Conservation (phyloP, 2,888 invertebrate species). For the Drepana falcataria region DNA sequence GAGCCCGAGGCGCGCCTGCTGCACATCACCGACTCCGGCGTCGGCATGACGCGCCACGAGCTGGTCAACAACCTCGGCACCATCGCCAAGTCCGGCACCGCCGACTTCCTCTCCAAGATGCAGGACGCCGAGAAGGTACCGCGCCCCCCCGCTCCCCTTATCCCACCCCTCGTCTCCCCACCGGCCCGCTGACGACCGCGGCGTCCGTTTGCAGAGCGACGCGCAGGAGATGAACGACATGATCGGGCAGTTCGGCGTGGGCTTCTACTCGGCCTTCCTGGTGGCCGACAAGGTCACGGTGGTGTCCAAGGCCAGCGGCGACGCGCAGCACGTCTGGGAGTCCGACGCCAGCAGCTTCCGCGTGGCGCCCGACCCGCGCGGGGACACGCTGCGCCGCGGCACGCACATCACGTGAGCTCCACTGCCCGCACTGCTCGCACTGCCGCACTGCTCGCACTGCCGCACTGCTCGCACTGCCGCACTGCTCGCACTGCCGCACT, state of each 20-base stretch:
- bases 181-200: neutral
- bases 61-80: slow-evolving; percentile 97
- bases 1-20: slow-evolving; percentile 95
- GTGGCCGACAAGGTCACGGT: slow-evolving; percentile 98
- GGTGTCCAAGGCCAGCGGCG: slow-evolving; percentile 95
- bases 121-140: slow-evolving; percentile 80
- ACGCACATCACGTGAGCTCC: slow-evolving; percentile 88
- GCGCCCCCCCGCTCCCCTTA: slow-evolving; percentile 7
- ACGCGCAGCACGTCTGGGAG: slow-evolving; percentile 98
- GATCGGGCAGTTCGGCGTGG: slow-evolving; percentile 99
- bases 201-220: slow-evolving; percentile 34
- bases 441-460: slow-evolving; percentile 82
- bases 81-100: slow-evolving; percentile 98
- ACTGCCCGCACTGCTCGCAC: no score
- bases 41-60: slow-evolving; percentile 98
- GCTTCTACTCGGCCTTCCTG: slow-evolving; percentile 98
- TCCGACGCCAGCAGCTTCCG: slow-evolving; percentile 95
- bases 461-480: neutral
- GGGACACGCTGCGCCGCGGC: slow-evolving; percentile 93
- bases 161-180: neutral
- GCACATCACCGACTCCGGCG: slow-evolving; percentile 97
- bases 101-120: slow-evolving; percentile 96
- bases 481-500: no score
- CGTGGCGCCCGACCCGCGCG: slow-evolving; percentile 95
- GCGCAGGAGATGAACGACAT: slow-evolving; percentile 93